Evolutionary conservation across 2,113 vertebrate genomes (phyloP), one percentile per base, ranked within the genome.

Genomic region (Peromyscus maniculatus): DNA sequence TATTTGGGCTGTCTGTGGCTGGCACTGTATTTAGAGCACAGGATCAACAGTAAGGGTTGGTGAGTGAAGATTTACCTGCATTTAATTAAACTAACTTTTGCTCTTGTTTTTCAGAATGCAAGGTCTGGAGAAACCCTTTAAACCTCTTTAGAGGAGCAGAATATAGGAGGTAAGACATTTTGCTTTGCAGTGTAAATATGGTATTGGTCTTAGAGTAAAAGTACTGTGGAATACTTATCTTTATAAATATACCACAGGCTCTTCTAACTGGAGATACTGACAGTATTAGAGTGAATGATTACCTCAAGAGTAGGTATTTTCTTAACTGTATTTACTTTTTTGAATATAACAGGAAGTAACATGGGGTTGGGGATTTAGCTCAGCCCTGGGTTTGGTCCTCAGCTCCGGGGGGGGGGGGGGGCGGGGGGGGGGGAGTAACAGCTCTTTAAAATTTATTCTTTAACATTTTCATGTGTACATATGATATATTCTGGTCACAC

Each of bases 71-170:
- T 95, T 75, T 90, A 84, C 87, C 17, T 93, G 49, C 36, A 71
- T 79, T 92, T 93, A 64, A 62, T 77, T 96, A 91, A 95, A 87
- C 26, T 86, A 24, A 94, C 28, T 89, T 80, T 87, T 86, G 3
- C 12, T 28, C 83, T 84, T 90, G 91, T 97, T 98, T 98, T 97
- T 87, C 97, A 99, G 99, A 99, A 97, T 99, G 99, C 98, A 99
- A 99, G 97, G 99, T 99, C 69, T 99, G 99, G 99, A 99, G 99
- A 99, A 99, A 99, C 95, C 99, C 99, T 87, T 98, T 99, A 96
- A 99, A 99, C 97, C 99, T 99, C 90, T 99, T 99, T 98, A 99
- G 99, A 99, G 99, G 99, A 97, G 99, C 99, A 97, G 99, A 99
- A 97, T 99, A 99, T 96, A 99, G 99, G 98, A 99, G 99, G 99